Base-by-base conservation (phyloP, 2,797 vertebrate genomes). In the Lemur catta region DNA sequence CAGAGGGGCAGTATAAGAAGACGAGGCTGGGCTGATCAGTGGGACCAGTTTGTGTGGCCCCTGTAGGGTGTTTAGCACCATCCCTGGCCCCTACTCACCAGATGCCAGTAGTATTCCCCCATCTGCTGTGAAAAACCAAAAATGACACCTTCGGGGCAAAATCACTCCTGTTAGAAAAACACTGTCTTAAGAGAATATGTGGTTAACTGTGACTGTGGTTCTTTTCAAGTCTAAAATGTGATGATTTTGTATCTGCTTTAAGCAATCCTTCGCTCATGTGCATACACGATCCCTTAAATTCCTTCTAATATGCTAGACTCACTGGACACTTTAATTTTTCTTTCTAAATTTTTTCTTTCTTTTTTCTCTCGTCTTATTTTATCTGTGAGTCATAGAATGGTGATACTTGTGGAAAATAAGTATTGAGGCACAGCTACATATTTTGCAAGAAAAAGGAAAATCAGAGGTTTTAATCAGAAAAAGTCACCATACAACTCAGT, bases 381-480 rank as follows among this genome's bases (percentile, higher is more conserved):
- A 35, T 33, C 48, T 72, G 12, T 50, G 55, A 92, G 30, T 18
- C 46, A 65, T 18, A 67, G 52, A 81, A 78, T 26, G 30, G 22
- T 52, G 38, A 38, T 78, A 46, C 17, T 59, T 26, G 1, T 61
- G 13, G 75, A 57, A 87, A 96, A 71, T 55, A 71, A 87, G 91
- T 84, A 72, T 41, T 24, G 69, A 94, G n/a, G 35, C 4, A 52
- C 24, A 24, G 12, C 17, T 74, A 81, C 3, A 24, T 50, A 3
- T 63, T 90, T 92, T 84, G 33, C 6, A 74, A 72, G 20, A 85
- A 72, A 94, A 82, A 87, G 69, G 30, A 74, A 74, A 89, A 91
- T 30, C 17, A 76, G 11, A 89, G 46, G 28, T 82, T 94, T 96
- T 79, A 43, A 63, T 78, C 10, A 59, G 80, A 84, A 86, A 57